A percentile compares a stretch with the other conserved stretches of the same genome.
phyloP scores from a whole-genome alignment of 2,113 vertebrate genomes.

The Vidua chalybeata region DNA sequence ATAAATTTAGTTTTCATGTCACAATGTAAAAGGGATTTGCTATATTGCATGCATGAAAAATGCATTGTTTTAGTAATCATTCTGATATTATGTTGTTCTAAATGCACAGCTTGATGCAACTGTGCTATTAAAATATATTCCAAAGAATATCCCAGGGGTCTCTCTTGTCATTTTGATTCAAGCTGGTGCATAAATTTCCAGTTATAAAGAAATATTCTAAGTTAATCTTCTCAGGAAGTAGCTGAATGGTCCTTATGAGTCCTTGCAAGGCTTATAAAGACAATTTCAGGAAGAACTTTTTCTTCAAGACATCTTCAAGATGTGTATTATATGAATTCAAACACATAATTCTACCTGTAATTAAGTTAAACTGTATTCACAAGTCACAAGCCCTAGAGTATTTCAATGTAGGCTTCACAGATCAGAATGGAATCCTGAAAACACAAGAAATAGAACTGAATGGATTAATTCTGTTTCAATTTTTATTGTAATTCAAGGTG shows the following conservation, averaged over 20 bases:
- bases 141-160: not conserved
- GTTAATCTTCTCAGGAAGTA: conserved; percentile 15
- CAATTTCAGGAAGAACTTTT: not conserved
- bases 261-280: conserved; percentile 9
- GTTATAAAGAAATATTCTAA: conserved; percentile 11
- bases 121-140: conserved; percentile 35
- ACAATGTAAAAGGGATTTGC: conserved; percentile 23
- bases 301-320: not conserved
- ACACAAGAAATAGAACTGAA: not conserved
- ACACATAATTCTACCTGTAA: not conserved
- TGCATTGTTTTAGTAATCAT: conserved; percentile 18
- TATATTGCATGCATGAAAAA: conserved; percentile 1
- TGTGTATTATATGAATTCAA: not conserved
- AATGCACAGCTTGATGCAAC: conserved; percentile 32
- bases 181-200: conserved; percentile 43
- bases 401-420: not conserved
- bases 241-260: conserved; percentile 14
- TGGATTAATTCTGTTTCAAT: not conserved
- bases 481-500: not conserved
- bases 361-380: not conserved
- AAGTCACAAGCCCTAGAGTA: not conserved
- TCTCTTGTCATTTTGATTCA: conserved; percentile 27
- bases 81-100: conserved; percentile 7
- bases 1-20: conserved; percentile 12
- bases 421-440: not conserved